A percentile compares a stretch with the other conserved stretches of the same genome.
These are phyloP conservation scores for Pipistrellus nathusii DNA, from an alignment of 2,797 vertebrate species.

Conservation along the genomic window DNA sequence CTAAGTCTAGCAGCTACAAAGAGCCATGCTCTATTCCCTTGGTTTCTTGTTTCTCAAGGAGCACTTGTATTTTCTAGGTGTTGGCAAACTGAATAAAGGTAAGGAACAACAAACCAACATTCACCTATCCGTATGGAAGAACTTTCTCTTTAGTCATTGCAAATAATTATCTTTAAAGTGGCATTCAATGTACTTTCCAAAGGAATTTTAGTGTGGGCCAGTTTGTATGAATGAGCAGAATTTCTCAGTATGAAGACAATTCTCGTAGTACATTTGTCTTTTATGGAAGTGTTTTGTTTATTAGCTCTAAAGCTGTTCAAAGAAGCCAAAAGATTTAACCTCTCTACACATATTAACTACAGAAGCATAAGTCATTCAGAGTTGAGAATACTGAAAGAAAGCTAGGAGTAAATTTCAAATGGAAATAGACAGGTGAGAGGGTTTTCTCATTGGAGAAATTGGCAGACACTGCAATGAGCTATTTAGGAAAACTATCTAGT, in stretches of 20 bases:
- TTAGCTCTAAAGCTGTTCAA: constrained; percentile 6
- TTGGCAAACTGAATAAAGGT: neutral
- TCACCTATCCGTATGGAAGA: neutral
- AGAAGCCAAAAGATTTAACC: constrained; percentile 37
- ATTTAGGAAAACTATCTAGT: neutral
- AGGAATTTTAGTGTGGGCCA: neutral
- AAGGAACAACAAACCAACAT: neutral
- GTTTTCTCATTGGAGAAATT: neutral
- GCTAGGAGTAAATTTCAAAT: neutral
- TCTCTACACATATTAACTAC: neutral
- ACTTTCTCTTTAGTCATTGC: constrained; percentile 1
- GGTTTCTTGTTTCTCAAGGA: neutral
- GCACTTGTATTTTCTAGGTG: neutral
- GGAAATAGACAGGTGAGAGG: neutral
- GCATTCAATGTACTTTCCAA: neutral
- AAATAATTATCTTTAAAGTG: constrained; percentile 49
- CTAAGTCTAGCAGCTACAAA: neutral
- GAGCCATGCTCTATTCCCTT: neutral
- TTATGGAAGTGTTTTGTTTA: neutral
- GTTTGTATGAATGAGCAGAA: constrained; percentile 16
- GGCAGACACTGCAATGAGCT: neutral
- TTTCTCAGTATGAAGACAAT: neutral
- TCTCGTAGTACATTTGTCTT: neutral
- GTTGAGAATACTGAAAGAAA: neutral
- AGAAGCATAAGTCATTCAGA: neutral